Evolutionary conservation across 2,888 invertebrate species (phyloP).

Genomic region (Rhagonycha lutea): DNA sequence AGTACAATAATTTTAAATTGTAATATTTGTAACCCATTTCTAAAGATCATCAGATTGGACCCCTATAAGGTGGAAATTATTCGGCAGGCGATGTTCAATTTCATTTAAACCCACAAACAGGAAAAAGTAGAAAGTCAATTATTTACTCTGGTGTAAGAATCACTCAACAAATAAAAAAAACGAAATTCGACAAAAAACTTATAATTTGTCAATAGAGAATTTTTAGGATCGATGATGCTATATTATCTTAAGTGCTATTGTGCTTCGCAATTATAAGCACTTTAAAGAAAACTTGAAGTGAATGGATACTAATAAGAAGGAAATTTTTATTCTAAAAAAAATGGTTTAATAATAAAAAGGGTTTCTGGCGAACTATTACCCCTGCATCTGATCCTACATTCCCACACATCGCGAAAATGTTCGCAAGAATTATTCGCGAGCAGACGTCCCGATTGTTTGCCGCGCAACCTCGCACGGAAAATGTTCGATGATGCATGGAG

Average conservation of each 20-base stretch:
- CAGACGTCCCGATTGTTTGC: no score
- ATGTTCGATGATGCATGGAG: no score
- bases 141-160: not conserved
- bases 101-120: not conserved
- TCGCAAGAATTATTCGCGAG: no score
- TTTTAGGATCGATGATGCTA: not conserved
- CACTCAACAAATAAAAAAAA: not conserved
- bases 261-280: not conserved
- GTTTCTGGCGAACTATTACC: no score
- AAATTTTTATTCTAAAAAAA: not conserved
- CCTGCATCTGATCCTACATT: no score
- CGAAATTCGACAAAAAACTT: not conserved
- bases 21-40: not conserved
- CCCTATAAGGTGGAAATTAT: not conserved
- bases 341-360: not conserved
- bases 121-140: not conserved
- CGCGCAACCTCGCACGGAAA: no score
- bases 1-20: not conserved
- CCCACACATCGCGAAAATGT: no score
- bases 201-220: not conserved
- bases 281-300: not conserved
- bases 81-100: not conserved
- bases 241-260: not conserved
- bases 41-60: not conserved
- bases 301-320: not conserved